phyloP scores from a whole-genome alignment of 2,113 vertebrate genomes.

The Crotalus tigris region DNA sequence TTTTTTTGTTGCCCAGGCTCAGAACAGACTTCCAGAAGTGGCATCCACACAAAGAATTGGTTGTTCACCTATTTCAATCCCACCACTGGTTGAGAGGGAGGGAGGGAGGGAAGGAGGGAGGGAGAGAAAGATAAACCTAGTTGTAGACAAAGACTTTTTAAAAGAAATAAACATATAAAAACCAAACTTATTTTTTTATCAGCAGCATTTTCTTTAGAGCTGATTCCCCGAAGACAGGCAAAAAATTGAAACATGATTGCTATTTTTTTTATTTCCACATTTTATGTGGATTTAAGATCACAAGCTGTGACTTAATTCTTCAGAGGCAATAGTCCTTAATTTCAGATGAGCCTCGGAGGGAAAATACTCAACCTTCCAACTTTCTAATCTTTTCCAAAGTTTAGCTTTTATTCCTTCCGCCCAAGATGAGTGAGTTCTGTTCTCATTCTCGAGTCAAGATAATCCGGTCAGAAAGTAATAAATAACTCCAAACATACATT shows the following conservation, averaged over 20 bases:
- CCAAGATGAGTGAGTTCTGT: constrained; percentile 9
- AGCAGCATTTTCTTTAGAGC: background rate
- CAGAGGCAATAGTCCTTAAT: background rate
- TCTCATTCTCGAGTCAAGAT: constrained; percentile 14
- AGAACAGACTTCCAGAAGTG: no score
- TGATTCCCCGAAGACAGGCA: constrained; percentile 9
- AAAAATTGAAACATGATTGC: constrained; percentile 25
- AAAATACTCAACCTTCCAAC: constrained; percentile 21
- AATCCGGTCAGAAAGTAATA: constrained; percentile 34
- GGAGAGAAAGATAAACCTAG: background rate
- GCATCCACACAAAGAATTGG: no score
- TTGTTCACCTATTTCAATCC: no score
- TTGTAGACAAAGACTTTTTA: background rate
- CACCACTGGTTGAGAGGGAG: no score
- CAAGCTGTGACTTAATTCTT: constrained; percentile 34
- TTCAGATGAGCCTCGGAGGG: constrained; percentile 16
- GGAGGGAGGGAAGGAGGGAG: no score
- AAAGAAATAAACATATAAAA: constrained; percentile 16
- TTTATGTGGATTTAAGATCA: constrained; percentile 1
- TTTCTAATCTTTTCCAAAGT: constrained; percentile 37
- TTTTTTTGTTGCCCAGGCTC: no score
- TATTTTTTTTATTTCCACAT: constrained; percentile 41
- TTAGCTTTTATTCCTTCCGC: constrained; percentile 35
- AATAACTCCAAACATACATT: constrained; percentile 26
- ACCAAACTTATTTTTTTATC: background rate